Percentiles rank a stretch among this genome's conserved stretches.
Conservation (phyloP, 2,797 vertebrate genomes). For the Numenius phaeopus region DNA sequence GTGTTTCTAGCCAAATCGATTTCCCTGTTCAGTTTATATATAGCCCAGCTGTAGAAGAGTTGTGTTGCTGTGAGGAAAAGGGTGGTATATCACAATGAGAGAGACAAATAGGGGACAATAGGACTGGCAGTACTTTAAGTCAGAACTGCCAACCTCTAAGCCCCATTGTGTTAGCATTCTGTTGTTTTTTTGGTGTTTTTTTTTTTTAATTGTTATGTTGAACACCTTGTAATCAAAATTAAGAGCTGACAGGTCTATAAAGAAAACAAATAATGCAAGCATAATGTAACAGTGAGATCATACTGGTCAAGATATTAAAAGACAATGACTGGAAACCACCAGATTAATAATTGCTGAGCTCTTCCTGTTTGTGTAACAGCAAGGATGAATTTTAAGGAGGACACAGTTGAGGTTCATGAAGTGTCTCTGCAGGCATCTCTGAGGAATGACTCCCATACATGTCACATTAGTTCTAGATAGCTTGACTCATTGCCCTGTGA, state of each 20-base stretch:
- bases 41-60: background rate
- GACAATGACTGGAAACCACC: conserved; percentile 19
- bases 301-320: background rate
- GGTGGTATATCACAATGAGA: background rate
- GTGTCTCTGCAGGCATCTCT: background rate
- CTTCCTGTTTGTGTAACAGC: conserved; percentile 12
- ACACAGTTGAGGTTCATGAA: background rate
- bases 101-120: background rate
- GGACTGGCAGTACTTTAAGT: background rate
- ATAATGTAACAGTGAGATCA: conserved; percentile 42
- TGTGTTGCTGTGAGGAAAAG: background rate
- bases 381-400: conserved; percentile 9
- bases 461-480: background rate
- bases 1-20: background rate
- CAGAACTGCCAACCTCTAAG: background rate
- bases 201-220: background rate
- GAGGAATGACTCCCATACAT: background rate
- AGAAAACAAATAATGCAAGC: conserved; percentile 18
- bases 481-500: conserved; percentile 26
- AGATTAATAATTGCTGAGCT: conserved; percentile 37
- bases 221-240: background rate
- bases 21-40: background rate
- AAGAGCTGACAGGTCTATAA: background rate
- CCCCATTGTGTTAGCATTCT: background rate
- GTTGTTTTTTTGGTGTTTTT: background rate